Percentiles rank a stretch among this genome's conserved stretches.
phyloP scores from a whole-genome alignment of 1,140 invertebrate genomes.

The Pogonomyrmex californicus region DNA sequence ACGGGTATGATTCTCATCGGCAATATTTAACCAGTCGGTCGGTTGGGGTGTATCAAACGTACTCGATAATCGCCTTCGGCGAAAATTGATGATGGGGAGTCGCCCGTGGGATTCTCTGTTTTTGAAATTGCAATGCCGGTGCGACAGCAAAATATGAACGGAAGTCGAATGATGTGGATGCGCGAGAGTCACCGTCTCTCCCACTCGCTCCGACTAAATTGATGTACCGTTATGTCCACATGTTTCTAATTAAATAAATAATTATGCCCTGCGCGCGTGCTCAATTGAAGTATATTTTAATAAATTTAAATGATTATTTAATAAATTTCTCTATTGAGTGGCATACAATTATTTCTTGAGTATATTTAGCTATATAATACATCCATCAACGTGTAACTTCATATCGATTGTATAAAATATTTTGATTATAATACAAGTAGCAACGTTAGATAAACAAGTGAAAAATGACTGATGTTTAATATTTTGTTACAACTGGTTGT shows the following conservation, averaged over 20 bases:
- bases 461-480: background rate
- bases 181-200: background rate
- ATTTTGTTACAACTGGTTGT: background rate
- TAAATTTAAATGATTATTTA: conserved; percentile 39
- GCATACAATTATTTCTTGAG: conserved; percentile 9
- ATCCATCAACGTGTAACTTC: background rate
- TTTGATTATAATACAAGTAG: conserved; percentile 6
- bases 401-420: conserved; percentile 11
- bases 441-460: background rate
- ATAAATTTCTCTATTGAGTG: conserved; percentile 29
- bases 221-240: background rate
- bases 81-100: conserved; percentile 44
- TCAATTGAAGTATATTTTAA: conserved; percentile 22
- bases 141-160: conserved; percentile 25
- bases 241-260: conserved; percentile 23
- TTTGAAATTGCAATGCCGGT: conserved; percentile 29
- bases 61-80: conserved; percentile 60
- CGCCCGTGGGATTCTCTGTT: conserved; percentile 25
- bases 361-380: conserved; percentile 21
- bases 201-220: background rate
- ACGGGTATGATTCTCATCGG: conserved; percentile 38
- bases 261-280: background rate
- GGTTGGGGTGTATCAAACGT: conserved; percentile 49
- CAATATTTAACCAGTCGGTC: conserved; percentile 61
- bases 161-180: background rate